phyloP scores from a whole-genome alignment of 2,797 vertebrate genomes.

The Melanotaenia maccullochi region DNA sequence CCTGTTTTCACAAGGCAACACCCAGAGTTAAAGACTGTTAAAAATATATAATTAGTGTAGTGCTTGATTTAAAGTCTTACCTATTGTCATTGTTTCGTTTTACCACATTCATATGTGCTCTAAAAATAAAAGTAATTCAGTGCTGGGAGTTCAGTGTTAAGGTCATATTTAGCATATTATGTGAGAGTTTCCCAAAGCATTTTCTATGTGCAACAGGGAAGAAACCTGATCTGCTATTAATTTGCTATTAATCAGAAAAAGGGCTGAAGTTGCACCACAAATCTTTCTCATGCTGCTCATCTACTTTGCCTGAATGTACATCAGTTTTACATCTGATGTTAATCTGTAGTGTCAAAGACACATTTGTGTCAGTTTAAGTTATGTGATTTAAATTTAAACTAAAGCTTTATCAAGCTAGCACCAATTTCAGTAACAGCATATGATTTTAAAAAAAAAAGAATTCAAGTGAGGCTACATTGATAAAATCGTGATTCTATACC shows the following conservation, averaged over 20 bases:
- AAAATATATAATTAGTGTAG: conserved; percentile 21
- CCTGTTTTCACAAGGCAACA: conserved; percentile 45
- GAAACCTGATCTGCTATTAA: background rate
- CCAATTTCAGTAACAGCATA: background rate
- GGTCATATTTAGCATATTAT: background rate
- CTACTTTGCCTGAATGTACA: background rate
- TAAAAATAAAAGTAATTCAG: conserved; percentile 7
- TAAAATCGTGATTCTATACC: background rate
- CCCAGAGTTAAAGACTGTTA: conserved; percentile 36
- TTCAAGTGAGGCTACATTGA: background rate
- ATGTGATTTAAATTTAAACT: background rate
- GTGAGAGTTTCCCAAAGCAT: background rate
- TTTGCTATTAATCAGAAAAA: background rate
- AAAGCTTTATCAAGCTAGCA: conserved; percentile 6
- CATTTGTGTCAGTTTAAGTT: background rate
- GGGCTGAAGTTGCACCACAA: background rate
- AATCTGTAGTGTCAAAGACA: background rate
- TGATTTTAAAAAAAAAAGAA: too few species aligned
- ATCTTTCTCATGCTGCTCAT: background rate
- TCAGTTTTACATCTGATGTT: conserved; percentile 13
- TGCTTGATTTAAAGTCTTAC: conserved; percentile 16
- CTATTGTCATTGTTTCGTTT: conserved; percentile 32
- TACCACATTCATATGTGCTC: background rate
- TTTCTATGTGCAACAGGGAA: background rate
- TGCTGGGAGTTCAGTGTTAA: background rate